Evolutionary conservation across 2,797 vertebrate species (phyloP), one percentile per base, ranked within the genome.

Genomic region (Mionectes olivaceus): DNA sequence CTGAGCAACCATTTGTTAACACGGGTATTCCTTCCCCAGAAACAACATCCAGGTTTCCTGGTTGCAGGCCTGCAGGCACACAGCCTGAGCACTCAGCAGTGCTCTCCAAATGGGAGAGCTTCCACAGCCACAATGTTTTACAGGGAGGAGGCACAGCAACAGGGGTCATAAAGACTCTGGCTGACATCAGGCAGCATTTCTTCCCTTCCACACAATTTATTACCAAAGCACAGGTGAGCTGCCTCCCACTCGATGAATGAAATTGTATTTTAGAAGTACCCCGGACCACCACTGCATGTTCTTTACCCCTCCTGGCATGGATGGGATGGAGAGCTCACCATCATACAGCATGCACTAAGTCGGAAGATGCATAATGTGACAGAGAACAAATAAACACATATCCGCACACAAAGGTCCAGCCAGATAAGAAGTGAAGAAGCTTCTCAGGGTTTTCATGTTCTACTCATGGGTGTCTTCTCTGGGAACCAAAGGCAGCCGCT

Each of bases 231-330:
- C 0, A 1, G 55, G 55, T 0, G 3, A 87, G 39, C 57, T 19
- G 52, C 19, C n/a, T 80, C 46, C 19, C 17, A 15, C 82, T 63
- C 28, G 61, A 60, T 65, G 81, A 76, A 68, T 73, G 64, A 15
- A 68, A 57, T 1, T 32, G 15, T n/a, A 24, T 56, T 74, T 79
- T 59, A 30, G 37, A 33, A 52, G 30, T 22, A 52, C 32, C 17
- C 4, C 0, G 0, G 53, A 68, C 43, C 47, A 80, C 5, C 5
- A 1, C 30, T 11, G 16, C 0, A 2, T 46, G 44, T 60, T 71
- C 71, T 53, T 53, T 21, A 64, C 13, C 19, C 44, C 73, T 41
- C 63, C 9, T 0, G 8, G 60, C 1, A 9, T 76, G 60, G 71
- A 47, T 3, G 39, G 57, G 57, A 50, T 17, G 32, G 39, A 82